These are phyloP conservation scores for Aphelocoma californica DNA, from an alignment of 2,797 vertebrate species.

Conservation along the genomic window DNA sequence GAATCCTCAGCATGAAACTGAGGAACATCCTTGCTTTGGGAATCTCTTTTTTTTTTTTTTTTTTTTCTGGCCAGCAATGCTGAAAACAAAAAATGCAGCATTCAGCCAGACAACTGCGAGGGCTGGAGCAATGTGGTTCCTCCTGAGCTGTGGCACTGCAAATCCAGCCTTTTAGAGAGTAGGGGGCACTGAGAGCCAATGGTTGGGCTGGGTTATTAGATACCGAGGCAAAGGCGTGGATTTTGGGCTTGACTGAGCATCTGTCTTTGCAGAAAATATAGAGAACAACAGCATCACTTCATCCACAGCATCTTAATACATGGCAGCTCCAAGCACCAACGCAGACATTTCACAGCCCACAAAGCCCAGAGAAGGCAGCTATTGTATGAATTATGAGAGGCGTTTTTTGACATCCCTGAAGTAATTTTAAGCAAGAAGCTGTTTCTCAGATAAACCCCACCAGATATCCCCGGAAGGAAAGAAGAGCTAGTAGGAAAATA, in stretches of 20 bases:
- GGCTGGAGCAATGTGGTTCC: background rate
- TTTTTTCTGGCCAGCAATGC: background rate
- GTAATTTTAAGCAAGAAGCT: conserved; percentile 9
- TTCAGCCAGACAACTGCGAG: background rate
- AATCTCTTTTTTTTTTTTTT: background rate
- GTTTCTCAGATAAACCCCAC: background rate
- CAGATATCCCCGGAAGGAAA: background rate
- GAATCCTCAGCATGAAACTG: background rate
- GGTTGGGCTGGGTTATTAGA: background rate
- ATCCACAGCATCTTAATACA: background rate
- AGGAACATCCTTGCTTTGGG: background rate
- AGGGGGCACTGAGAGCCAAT: background rate
- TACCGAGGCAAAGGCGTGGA: background rate
- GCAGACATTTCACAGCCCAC: conserved; percentile 18
- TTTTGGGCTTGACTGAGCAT: conserved; percentile 51
- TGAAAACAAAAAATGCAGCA: background rate
- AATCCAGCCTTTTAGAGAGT: background rate
- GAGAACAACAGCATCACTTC: conserved; percentile 40
- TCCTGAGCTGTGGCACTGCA: background rate
- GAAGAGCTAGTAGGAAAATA: background rate
- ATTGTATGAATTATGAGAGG: background rate
- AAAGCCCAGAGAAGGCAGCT: conserved; percentile 48
- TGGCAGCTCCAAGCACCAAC: background rate
- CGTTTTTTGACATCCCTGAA: background rate
- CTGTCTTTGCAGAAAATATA: background rate